phyloP scores from a whole-genome alignment of 1,140 invertebrate genomes.

The Saxidomus purpurata region DNA sequence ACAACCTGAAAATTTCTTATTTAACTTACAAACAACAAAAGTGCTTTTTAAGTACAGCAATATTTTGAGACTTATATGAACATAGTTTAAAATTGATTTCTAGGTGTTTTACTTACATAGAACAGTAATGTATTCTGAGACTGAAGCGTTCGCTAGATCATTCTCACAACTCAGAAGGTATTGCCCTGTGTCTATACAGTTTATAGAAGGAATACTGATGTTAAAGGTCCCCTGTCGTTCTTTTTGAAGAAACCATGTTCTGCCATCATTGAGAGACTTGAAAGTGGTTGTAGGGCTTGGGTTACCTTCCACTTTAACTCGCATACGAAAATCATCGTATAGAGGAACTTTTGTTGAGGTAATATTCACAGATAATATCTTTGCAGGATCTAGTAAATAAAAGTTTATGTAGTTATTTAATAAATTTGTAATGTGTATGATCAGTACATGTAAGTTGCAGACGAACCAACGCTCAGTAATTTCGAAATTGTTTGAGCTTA shows the following conservation, averaged over 20 bases:
- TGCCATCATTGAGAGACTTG: background rate
- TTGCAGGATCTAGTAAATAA: background rate
- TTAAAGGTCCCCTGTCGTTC: background rate
- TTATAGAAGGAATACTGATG: background rate
- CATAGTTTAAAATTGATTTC: background rate
- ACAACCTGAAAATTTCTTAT: no score
- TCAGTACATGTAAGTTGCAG: no score
- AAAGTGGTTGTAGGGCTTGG: background rate
- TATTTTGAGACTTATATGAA: no score
- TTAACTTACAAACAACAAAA: no score
- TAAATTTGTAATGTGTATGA: no score
- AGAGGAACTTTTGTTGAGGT: background rate
- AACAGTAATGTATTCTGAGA: background rate
- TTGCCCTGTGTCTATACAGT: background rate
- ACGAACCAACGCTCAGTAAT: no score
- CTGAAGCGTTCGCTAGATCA: background rate
- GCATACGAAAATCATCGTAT: background rate
- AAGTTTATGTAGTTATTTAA: no score
- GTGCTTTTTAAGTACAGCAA: no score
- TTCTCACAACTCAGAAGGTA: conserved; percentile 7
- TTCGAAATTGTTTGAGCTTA: no score
- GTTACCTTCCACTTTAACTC: background rate
- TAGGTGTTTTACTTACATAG: background rate
- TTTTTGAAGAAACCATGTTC: background rate
- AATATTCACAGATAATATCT: background rate